A percentile compares a stretch with the other conserved stretches of the same genome.
These are phyloP conservation scores for Periophthalmus modestus DNA, from an alignment of 2,113 vertebrate species.

Conservation along the genomic window DNA sequence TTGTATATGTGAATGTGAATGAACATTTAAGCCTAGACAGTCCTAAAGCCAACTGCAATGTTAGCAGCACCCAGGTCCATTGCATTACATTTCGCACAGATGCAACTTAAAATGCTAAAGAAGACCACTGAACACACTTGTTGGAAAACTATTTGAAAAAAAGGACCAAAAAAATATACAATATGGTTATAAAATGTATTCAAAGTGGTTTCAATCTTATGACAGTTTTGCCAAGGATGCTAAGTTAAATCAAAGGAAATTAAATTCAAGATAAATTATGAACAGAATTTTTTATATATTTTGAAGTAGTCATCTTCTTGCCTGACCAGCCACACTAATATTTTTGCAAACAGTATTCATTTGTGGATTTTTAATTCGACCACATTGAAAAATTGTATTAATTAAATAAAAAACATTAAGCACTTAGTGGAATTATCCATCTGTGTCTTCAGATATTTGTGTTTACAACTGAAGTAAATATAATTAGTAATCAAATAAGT, in stretches of 20 bases:
- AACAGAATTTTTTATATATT: background rate
- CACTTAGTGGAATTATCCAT: background rate
- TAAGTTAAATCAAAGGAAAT: background rate
- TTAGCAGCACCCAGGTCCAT: background rate
- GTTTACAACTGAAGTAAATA: conserved; percentile 9
- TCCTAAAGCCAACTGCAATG: background rate
- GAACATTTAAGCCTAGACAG: background rate
- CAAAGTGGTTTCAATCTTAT: background rate
- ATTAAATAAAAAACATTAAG: background rate
- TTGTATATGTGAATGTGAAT: background rate
- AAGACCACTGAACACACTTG: background rate
- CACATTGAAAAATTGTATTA: background rate
- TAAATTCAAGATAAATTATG: background rate
- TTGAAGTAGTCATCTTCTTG: background rate
- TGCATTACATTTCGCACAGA: background rate
- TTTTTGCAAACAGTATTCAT: background rate
- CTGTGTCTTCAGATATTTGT: background rate
- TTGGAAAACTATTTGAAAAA: background rate
- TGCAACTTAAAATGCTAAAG: background rate
- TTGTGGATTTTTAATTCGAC: background rate
- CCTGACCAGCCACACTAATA: background rate
- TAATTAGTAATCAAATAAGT: background rate
- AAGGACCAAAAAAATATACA: no score
- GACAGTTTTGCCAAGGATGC: background rate
- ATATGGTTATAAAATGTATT: no score